Percentiles rank a stretch among this genome's conserved stretches.
Evolutionary conservation across 2,113 vertebrate genomes (phyloP).

Genomic region (Pimephales promelas): DNA sequence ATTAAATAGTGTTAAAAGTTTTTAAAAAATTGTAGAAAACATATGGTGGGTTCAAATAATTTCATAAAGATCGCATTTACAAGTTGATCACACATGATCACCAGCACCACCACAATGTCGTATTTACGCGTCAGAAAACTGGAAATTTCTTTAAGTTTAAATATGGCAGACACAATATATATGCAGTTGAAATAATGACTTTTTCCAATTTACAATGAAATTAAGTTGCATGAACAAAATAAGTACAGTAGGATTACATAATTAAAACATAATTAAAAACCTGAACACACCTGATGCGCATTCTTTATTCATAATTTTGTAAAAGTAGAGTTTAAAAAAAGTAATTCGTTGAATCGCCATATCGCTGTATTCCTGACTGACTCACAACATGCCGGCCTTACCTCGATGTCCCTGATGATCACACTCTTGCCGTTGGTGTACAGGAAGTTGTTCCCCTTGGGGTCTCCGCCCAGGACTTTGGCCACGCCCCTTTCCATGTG

Average conservation of each 20-base stretch:
- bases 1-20: too few relatives aligned
- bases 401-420: conserved; percentile 92
- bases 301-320: background rate
- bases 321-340: background rate
- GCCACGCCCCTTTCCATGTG: conserved; percentile 93
- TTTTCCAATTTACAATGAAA: background rate
- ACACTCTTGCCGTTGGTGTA: conserved; percentile 97
- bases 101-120: too few relatives aligned
- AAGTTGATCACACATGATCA: background rate
- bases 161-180: background rate
- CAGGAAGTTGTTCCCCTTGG: conserved; percentile 92
- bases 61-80: background rate
- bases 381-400: conserved; percentile 65
- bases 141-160: background rate
- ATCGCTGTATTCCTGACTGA: background rate
- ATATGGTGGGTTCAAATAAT: background rate
- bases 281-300: background rate
- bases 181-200: background rate
- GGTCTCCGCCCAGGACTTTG: conserved; percentile 94
- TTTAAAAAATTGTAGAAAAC: background rate
- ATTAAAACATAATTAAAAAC: background rate
- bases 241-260: background rate
- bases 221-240: background rate
- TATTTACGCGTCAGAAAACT: background rate
- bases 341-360: too few relatives aligned